Percentiles rank a stretch among this genome's conserved stretches.
Evolutionary conservation across 2,888 invertebrate genomes (phyloP).

Genomic region (Euzophera pinguis): DNA sequence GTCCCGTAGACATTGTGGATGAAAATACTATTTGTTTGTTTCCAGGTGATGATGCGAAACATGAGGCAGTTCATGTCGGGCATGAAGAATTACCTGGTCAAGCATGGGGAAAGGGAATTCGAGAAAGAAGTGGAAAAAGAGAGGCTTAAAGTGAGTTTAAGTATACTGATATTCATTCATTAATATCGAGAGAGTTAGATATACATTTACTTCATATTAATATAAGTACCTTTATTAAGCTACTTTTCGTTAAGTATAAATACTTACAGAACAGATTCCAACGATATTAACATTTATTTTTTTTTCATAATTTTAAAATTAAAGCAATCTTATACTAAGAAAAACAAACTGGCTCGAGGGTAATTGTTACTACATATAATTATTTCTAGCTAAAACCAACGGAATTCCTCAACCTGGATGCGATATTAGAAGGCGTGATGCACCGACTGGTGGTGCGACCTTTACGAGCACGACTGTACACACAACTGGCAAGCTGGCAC

Average conservation of each 20-base stretch:
- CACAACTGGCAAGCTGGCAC: slow-evolving; percentile 93
- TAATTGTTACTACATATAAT: not conserved
- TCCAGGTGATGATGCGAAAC: slow-evolving; percentile 89
- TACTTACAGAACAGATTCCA: no score
- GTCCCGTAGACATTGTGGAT: no score
- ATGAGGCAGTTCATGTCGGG: slow-evolving; percentile 99
- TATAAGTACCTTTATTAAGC: no score
- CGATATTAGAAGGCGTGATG: slow-evolving; percentile 96
- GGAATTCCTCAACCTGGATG: slow-evolving; percentile 96
- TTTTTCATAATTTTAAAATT: no score
- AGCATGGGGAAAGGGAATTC: slow-evolving; percentile 96
- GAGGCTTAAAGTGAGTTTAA: slow-evolving; percentile 84
- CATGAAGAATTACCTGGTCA: slow-evolving; percentile 98
- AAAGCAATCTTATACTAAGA: no score
- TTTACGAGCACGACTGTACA: slow-evolving; percentile 89
- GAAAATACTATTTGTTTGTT: not conserved
- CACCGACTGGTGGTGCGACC: slow-evolving; percentile 94
- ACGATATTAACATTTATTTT: no score
- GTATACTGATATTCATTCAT: no score
- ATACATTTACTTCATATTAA: no score
- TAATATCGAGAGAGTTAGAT: no score
- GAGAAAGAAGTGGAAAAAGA: slow-evolving; percentile 94
- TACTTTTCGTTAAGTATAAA: no score
- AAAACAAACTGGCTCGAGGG: no score
- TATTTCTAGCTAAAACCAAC: slow-evolving; percentile 85